These are phyloP conservation scores for Ancistrus triradiatus DNA, from an alignment of 2,113 vertebrate genomes.

Conservation along the genomic window DNA sequence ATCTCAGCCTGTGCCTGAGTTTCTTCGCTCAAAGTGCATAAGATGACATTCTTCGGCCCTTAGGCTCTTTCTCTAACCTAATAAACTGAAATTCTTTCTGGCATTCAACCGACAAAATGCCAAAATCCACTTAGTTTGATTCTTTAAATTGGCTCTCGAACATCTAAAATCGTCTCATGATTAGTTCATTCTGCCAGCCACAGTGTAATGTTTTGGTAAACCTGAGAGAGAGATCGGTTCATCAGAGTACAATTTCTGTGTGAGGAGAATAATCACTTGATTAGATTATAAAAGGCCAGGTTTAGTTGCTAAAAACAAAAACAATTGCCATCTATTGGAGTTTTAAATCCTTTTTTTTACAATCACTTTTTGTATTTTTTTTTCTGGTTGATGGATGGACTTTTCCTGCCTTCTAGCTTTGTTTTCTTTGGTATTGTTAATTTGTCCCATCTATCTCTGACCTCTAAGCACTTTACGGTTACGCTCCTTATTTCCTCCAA, in stretches of 20 bases:
- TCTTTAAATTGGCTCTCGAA: too few species aligned
- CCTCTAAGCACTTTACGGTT: background rate
- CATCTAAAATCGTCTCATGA: constrained; percentile 14
- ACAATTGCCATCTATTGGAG: too few species aligned
- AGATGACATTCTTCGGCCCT: too few species aligned
- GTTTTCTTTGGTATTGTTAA: background rate
- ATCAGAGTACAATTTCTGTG: constrained; percentile 17
- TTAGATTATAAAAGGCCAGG: too few species aligned
- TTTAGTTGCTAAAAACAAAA: too few species aligned
- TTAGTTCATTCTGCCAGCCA: constrained; percentile 5
- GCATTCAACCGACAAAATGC: too few species aligned
- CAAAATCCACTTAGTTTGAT: too few species aligned
- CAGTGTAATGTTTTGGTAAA: constrained; percentile 22
- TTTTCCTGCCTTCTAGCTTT: background rate
- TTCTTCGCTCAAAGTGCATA: too few species aligned
- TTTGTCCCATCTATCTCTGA: background rate
- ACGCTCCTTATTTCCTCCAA: background rate
- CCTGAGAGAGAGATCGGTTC: constrained; percentile 12
- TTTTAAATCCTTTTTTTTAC: background rate
- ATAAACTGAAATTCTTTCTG: too few species aligned
- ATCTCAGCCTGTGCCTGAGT: too few species aligned
- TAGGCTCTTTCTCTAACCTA: too few species aligned
- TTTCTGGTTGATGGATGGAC: background rate
- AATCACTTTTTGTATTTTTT: background rate
- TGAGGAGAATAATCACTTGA: too few species aligned